phyloP scores from a whole-genome alignment of 23 tunicate species.

The Ciona savignyi region DNA sequence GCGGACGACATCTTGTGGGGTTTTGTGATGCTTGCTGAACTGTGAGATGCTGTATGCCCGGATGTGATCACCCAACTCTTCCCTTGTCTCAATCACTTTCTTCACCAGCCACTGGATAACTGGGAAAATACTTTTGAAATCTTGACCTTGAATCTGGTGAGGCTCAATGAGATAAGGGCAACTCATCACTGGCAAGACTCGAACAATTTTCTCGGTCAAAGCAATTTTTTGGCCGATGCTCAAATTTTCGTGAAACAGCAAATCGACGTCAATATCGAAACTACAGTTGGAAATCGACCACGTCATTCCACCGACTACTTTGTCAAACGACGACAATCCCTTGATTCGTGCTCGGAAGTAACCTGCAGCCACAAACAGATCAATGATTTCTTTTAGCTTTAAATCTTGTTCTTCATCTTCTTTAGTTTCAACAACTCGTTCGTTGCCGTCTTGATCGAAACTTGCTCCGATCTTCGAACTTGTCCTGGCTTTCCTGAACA shows the following conservation, averaged over 20 bases:
- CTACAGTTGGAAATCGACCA: constrained; percentile 89
- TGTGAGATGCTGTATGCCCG: constrained; percentile 91
- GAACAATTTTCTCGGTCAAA: constrained; percentile 86
- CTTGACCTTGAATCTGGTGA: constrained; percentile 95
- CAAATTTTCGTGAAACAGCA: constrained; percentile 92
- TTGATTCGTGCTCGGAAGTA: constrained; percentile 91
- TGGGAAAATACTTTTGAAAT: constrained; percentile 89
- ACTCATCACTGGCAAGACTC: constrained; percentile 71
- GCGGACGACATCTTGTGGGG: constrained; percentile 33
- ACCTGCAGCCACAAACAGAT: constrained; percentile 84
- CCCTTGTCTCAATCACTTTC: constrained; percentile 89
- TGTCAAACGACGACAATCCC: constrained; percentile 85
- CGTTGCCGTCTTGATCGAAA: constrained; percentile 76
- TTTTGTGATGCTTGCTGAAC: constrained; percentile 67
- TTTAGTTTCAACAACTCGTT: constrained; percentile 58
- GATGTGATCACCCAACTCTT: constrained; percentile 81
- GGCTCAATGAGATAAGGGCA: constrained; percentile 89
- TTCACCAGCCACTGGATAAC: constrained; percentile 95
- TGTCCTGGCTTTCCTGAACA: constrained; percentile 56
- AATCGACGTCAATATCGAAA: constrained; percentile 81
- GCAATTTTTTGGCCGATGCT: constrained; percentile 93
- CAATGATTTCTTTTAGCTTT: constrained; percentile 53
- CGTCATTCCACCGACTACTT: constrained; percentile 95
- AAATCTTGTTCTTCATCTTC: constrained; percentile 84
- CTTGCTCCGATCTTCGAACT: constrained; percentile 71